These are phyloP conservation scores for Ophraella communa DNA, from an alignment of 2,888 invertebrate genomes.

Conservation along the genomic window DNA sequence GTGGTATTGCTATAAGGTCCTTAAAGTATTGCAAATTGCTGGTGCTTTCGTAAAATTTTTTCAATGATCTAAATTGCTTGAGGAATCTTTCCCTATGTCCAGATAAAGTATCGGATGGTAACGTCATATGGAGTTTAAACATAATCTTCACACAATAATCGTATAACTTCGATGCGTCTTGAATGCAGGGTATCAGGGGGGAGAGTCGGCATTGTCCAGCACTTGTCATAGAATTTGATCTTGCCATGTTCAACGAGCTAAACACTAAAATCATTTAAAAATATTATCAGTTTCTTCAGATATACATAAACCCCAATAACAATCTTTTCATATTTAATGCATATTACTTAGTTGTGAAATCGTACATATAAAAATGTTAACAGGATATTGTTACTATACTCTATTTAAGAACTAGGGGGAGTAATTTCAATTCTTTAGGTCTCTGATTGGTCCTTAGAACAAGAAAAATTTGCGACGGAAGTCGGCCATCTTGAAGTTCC, in stretches of 20 bases:
- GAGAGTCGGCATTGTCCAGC: slow-evolving; percentile 96
- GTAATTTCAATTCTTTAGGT: no score
- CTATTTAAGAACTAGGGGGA: no score
- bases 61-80: slow-evolving; percentile 86
- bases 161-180: slow-evolving; percentile 95
- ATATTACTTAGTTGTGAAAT: no score
- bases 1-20: slow-evolving; percentile 91
- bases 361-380: no score
- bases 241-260: slow-evolving; percentile 89
- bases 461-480: no score
- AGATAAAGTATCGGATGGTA: slow-evolving; percentile 85
- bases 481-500: no score
- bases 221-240: slow-evolving; percentile 96
- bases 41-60: slow-evolving; percentile 91
- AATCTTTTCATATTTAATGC: no score
- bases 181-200: slow-evolving; percentile 92
- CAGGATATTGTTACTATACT: no score
- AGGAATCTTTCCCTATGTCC: slow-evolving; percentile 92
- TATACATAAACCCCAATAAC: no score
- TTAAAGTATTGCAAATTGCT: slow-evolving; percentile 97
- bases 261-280: slow-evolving; percentile 72
- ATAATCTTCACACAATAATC: slow-evolving; percentile 96
- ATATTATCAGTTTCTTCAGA: slow-evolving; percentile 12
- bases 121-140: slow-evolving; percentile 89
- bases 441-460: no score